Conservation (phyloP, 2,797 vertebrate genomes). For the Anas georgica region DNA sequence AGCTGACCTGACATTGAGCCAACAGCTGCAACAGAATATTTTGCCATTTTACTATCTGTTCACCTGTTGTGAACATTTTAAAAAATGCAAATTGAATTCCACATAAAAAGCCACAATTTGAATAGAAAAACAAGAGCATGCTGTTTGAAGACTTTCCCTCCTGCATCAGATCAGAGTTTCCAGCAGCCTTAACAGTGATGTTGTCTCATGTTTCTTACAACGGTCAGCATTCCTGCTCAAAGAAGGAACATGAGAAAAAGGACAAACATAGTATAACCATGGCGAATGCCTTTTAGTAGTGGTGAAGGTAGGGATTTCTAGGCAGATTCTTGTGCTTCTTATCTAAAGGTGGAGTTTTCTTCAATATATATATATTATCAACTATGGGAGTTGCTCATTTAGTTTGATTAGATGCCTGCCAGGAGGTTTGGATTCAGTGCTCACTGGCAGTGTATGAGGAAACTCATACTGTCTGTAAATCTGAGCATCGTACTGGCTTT, state of each 20-base stretch:
- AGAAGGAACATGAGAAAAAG: neutral
- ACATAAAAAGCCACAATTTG: neutral
- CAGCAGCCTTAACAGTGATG: neutral
- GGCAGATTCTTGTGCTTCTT: neutral
- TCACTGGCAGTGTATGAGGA: neutral
- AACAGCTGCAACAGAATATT: neutral
- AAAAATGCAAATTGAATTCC: neutral
- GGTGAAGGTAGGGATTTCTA: neutral
- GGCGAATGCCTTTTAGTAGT: neutral
- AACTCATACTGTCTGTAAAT: neutral
- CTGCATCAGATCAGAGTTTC: neutral
- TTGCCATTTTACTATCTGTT: neutral
- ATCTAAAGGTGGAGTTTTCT: neutral
- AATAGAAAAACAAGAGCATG: neutral
- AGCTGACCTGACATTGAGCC: neutral
- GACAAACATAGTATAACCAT: neutral
- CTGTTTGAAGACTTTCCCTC: neutral
- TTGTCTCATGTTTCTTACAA: neutral
- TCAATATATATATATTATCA: neutral
- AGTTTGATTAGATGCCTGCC: neutral
- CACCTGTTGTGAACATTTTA: neutral
- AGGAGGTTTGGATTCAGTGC: neutral
- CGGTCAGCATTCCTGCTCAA: accelerated
- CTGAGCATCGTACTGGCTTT: neutral
- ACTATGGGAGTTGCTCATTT: neutral